Evolutionary conservation across 2,888 invertebrate species (phyloP).

Genomic region (Dryocosmus kuriphilus): DNA sequence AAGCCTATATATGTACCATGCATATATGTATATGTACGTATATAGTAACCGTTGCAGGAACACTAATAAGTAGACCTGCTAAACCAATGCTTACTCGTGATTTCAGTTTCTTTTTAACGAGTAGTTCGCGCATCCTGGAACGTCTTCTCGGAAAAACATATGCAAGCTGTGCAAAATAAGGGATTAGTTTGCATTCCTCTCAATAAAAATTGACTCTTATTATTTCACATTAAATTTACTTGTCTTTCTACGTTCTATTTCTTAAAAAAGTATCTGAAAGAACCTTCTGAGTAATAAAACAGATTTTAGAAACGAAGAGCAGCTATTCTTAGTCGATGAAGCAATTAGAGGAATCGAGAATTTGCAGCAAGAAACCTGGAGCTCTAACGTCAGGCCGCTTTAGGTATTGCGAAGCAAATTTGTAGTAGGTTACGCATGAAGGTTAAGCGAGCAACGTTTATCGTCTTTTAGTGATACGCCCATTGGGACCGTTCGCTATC

Average conservation of each 20-base stretch:
- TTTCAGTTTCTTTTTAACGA: constrained; percentile 20
- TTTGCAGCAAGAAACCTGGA: not conserved
- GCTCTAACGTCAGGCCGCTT: not conserved
- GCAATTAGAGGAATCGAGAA: constrained; percentile 9
- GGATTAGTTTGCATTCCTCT: not conserved
- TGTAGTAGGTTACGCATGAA: constrained; percentile 48
- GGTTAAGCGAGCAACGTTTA: constrained; percentile 52
- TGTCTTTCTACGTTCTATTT: too few relatives aligned
- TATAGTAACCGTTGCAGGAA: not conserved
- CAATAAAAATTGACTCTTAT: not conserved
- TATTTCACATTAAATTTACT: too few relatives aligned
- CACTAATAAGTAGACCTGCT: constrained; percentile 19
- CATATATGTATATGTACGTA: not conserved
- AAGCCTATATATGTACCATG: not conserved
- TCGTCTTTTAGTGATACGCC: constrained; percentile 55
- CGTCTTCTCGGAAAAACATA: not conserved
- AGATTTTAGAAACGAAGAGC: too few relatives aligned
- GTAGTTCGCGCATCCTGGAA: not conserved
- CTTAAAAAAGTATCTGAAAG: too few relatives aligned
- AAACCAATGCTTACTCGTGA: constrained; percentile 17
- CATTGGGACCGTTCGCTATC: constrained; percentile 47
- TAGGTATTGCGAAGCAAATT: constrained; percentile 43
- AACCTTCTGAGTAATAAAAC: too few relatives aligned
- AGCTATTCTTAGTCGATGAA: not conserved
- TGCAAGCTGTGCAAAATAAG: not conserved